Evolutionary conservation across 2,113 vertebrate species (phyloP).

Genomic region (Tetrax tetrax): DNA sequence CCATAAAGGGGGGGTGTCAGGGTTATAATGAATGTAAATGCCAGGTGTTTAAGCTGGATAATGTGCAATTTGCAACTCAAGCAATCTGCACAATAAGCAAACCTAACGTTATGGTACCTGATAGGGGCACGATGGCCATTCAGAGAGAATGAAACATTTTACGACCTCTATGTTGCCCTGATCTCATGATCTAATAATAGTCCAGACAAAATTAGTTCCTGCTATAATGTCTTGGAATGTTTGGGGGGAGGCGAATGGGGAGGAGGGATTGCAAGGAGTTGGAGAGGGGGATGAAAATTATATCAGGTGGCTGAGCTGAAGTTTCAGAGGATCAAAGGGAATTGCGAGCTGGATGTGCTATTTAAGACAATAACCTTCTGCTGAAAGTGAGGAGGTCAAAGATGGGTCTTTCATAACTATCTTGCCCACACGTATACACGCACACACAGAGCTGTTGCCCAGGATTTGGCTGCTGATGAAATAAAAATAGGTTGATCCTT

Average conservation of each 20-base stretch:
- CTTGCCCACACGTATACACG: accelerated
- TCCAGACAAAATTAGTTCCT: slow-evolving; percentile 71
- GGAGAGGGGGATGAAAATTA: slow-evolving; percentile 20
- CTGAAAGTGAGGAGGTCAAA: slow-evolving; percentile 24
- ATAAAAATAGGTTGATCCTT: slow-evolving; percentile 15
- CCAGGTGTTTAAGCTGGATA: slow-evolving; percentile 72
- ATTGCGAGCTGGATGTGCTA: slow-evolving; percentile 19
- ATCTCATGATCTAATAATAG: slow-evolving; percentile 74
- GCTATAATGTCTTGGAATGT: slow-evolving; percentile 61
- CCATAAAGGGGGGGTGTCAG: slow-evolving; percentile 68
- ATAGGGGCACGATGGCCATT: slow-evolving; percentile 68
- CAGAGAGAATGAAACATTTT: slow-evolving; percentile 73
- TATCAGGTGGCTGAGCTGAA: slow-evolving; percentile 28
- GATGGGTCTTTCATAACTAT: slow-evolving; percentile 35
- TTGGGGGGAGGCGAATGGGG: slow-evolving; percentile 1
- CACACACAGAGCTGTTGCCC: background rate
- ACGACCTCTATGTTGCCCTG: slow-evolving; percentile 67
- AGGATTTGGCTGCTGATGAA: background rate
- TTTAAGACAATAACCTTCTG: slow-evolving; percentile 55
- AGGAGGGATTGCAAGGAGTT: slow-evolving; percentile 28
- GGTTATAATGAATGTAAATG: slow-evolving; percentile 77
- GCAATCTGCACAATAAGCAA: slow-evolving; percentile 77
- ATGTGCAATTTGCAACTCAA: slow-evolving; percentile 78
- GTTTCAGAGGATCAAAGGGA: slow-evolving; percentile 41
- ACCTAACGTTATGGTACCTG: slow-evolving; percentile 72